phyloP scores from a whole-genome alignment of 2,797 vertebrate genomes.

The Aplochiton taeniatus region DNA sequence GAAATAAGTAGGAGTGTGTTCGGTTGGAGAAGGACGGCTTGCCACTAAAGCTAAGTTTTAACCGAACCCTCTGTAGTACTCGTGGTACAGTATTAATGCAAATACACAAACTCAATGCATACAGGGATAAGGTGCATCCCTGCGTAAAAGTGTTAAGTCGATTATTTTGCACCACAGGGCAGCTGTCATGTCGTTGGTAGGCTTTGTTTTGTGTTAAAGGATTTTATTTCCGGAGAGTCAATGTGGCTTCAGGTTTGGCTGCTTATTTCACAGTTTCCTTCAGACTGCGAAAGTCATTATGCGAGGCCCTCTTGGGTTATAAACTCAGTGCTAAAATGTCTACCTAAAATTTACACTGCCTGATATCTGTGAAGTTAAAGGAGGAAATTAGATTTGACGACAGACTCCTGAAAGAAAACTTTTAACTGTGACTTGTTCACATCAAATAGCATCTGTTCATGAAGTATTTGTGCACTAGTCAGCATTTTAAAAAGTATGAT shows the following conservation, averaged over 20 bases:
- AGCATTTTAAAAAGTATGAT: too few relatives aligned
- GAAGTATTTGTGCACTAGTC: too few relatives aligned
- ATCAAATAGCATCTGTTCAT: too few relatives aligned
- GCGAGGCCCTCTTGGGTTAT: slow-evolving; percentile 40
- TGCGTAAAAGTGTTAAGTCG: too few relatives aligned
- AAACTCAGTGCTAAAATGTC: slow-evolving; percentile 47
- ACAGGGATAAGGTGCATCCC: too few relatives aligned
- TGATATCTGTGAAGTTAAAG: slow-evolving; percentile 6
- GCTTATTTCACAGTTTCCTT: slow-evolving; percentile 65
- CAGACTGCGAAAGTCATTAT: slow-evolving; percentile 60
- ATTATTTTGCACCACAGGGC: slow-evolving; percentile 35
- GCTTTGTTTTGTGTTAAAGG: slow-evolving; percentile 63
- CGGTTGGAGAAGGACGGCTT: slow-evolving; percentile 1
- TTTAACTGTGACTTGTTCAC: too few relatives aligned
- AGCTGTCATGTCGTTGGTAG: slow-evolving; percentile 52
- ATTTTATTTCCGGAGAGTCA: slow-evolving; percentile 57
- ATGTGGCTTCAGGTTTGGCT: slow-evolving; percentile 56
- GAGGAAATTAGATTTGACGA: background rate
- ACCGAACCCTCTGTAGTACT: too few relatives aligned
- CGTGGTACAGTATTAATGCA: too few relatives aligned
- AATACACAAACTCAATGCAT: too few relatives aligned
- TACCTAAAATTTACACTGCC: slow-evolving; percentile 38
- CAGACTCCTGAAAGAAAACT: background rate
- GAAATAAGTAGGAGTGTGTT: slow-evolving; percentile 13
- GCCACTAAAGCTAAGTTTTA: too few relatives aligned